Conservation (phyloP, 1,140 invertebrate genomes). For the Antheraea mylitta region DNA sequence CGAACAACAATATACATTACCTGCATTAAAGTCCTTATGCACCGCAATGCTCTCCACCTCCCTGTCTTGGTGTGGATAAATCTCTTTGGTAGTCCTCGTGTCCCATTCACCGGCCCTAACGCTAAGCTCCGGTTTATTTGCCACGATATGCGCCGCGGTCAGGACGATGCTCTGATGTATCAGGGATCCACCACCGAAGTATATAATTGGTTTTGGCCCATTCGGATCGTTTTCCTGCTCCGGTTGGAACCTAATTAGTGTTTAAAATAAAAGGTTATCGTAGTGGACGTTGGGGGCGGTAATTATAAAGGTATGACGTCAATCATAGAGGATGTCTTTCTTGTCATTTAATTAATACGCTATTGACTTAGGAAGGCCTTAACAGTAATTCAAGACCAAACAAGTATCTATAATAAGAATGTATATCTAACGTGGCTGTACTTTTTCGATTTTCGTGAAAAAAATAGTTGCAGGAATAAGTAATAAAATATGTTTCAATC, state of each 20-base stretch:
- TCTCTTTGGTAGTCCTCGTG: constrained; percentile 77
- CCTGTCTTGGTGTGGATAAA: constrained; percentile 78
- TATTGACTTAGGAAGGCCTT: no score
- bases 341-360: no score
- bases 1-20: constrained; percentile 21
- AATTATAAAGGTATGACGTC: no score
- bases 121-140: constrained; percentile 38
- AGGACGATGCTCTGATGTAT: constrained; percentile 86
- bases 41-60: constrained; percentile 65
- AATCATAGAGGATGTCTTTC: no score
- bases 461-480: no score
- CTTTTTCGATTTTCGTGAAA: no score
- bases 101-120: constrained; percentile 83
- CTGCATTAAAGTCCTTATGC: constrained; percentile 76
- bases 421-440: no score
- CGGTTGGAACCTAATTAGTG: constrained; percentile 63
- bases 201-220: constrained; percentile 79
- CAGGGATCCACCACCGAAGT: constrained; percentile 88
- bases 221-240: constrained; percentile 74
- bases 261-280: no score
- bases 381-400: no score
- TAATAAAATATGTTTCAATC: no score
- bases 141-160: constrained; percentile 78
- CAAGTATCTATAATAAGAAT: no score
- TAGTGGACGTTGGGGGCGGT: no score